phyloP scores from a whole-genome alignment of 2,888 invertebrate genomes.

The Idaea biselata region DNA sequence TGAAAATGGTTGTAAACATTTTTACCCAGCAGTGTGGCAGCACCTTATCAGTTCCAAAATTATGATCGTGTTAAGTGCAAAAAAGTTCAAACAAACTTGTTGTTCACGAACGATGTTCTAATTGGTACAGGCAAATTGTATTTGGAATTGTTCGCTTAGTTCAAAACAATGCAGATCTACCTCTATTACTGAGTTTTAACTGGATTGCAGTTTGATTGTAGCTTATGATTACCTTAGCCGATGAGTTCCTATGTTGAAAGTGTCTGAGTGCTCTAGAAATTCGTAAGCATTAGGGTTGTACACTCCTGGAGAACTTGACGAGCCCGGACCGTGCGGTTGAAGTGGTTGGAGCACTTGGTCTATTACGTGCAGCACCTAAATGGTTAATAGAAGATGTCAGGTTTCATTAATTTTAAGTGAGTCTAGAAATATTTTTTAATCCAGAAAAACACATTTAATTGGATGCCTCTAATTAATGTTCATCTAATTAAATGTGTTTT shows the following conservation, averaged over 20 bases:
- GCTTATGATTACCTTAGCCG: slow-evolving; percentile 82
- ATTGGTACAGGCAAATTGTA: slow-evolving; percentile 50
- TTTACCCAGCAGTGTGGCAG: too few relatives aligned
- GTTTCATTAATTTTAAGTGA: background rate
- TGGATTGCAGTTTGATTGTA: background rate
- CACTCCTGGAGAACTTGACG: slow-evolving; percentile 82
- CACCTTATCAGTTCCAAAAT: background rate
- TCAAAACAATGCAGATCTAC: slow-evolving; percentile 7
- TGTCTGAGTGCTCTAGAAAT: slow-evolving; percentile 89
- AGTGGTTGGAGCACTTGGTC: slow-evolving; percentile 92
- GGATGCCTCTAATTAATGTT: too few relatives aligned
- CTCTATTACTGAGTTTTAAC: background rate
- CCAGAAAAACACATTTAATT: too few relatives aligned
- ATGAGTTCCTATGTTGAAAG: slow-evolving; percentile 86
- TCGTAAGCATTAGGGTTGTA: slow-evolving; percentile 91
- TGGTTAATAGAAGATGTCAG: background rate
- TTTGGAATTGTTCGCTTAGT: slow-evolving; percentile 35
- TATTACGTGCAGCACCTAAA: slow-evolving; percentile 91
- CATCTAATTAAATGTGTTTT: too few relatives aligned
- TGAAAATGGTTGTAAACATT: too few relatives aligned
- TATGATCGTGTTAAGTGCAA: slow-evolving; percentile 12
- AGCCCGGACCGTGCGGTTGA: slow-evolving; percentile 80
- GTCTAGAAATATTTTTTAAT: background rate
- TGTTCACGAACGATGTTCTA: slow-evolving; percentile 40
- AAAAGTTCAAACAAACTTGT: slow-evolving; percentile 42